phyloP scores from a whole-genome alignment of 2,888 invertebrate species.

The Pammene fasciana region DNA sequence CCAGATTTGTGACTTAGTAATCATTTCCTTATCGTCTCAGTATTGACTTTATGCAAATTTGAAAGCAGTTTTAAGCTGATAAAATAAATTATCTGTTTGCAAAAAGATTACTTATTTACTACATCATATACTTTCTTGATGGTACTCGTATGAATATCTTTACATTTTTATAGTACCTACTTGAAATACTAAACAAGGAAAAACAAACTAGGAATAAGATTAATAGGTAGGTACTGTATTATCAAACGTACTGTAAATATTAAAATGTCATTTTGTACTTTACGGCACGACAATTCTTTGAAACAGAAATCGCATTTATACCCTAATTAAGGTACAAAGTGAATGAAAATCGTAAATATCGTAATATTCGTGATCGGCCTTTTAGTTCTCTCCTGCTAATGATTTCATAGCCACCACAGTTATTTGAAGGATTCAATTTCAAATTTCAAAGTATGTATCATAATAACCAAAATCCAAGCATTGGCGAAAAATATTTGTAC shows the following conservation, averaged over 20 bases:
- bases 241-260: background rate
- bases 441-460: too few relatives aligned
- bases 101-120: background rate
- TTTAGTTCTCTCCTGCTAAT: slow-evolving; percentile 23
- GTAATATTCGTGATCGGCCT: slow-evolving; percentile 25
- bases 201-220: background rate
- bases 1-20: slow-evolving; percentile 15
- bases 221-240: too few relatives aligned
- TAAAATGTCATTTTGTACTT: background rate
- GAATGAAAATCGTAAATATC: slow-evolving; percentile 21
- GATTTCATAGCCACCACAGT: background rate
- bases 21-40: slow-evolving; percentile 14
- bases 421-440: background rate
- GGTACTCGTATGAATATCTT: background rate
- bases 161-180: background rate
- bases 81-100: background rate
- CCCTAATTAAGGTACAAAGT: background rate
- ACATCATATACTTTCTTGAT: background rate
- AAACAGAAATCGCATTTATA: slow-evolving; percentile 13
- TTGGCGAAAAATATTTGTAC: too few relatives aligned
- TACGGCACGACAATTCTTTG: slow-evolving; percentile 7
- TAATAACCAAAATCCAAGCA: too few relatives aligned
- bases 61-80: background rate
- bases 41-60: background rate
- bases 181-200: background rate